These are phyloP conservation scores for Catocala nupta DNA, from an alignment of 2,888 invertebrate genomes.

Conservation along the genomic window DNA sequence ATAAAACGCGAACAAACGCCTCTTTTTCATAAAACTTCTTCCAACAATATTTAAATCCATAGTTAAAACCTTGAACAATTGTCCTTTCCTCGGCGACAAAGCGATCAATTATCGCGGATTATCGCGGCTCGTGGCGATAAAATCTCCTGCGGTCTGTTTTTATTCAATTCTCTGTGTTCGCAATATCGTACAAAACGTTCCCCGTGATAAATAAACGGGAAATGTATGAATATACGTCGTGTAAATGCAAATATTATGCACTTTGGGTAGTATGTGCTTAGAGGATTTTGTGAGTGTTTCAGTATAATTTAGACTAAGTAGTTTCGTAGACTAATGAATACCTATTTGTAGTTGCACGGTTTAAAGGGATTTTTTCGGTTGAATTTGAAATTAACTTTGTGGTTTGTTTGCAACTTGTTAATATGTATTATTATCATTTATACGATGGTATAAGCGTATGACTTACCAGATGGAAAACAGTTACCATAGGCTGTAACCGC, in stretches of 20 bases:
- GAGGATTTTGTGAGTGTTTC: background rate
- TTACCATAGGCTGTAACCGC: too few relatives aligned
- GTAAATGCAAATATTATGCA: conserved; percentile 3
- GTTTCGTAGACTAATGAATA: background rate
- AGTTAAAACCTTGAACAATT: conserved; percentile 13
- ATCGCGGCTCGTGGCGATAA: conserved; percentile 15
- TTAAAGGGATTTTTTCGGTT: too few relatives aligned
- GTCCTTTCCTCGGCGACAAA: conserved; percentile 23
- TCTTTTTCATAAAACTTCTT: background rate
- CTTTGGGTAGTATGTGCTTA: background rate
- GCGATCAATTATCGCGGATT: conserved; percentile 38
- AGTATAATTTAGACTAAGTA: background rate
- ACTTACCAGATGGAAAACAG: too few relatives aligned
- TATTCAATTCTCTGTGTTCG: conserved; percentile 1
- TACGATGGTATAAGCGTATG: too few relatives aligned
- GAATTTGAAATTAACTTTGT: too few relatives aligned
- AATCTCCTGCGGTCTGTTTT: conserved; percentile 22
- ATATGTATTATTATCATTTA: too few relatives aligned
- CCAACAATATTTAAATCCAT: conserved; percentile 15
- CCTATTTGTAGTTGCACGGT: too few relatives aligned
- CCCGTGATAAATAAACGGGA: background rate
- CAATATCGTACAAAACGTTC: background rate
- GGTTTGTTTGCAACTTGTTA: too few relatives aligned
- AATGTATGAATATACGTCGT: background rate
- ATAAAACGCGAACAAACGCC: too few relatives aligned